These are phyloP conservation scores for Ormyrus labotus DNA, from an alignment of 2,888 invertebrate species.

Conservation along the genomic window DNA sequence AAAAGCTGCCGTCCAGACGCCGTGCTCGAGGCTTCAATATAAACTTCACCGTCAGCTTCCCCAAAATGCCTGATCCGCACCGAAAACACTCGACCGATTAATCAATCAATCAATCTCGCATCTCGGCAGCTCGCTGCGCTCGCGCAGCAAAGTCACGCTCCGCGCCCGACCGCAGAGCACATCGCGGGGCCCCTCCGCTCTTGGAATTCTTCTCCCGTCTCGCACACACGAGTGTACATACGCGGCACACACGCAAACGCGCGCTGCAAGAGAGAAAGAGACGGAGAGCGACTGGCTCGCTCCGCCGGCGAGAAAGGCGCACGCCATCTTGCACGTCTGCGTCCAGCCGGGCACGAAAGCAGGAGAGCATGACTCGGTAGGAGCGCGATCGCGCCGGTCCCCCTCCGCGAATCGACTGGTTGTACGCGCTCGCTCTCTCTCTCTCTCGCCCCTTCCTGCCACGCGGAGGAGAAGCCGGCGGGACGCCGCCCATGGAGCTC, in stretches of 20 bases:
- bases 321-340: constrained; percentile 75
- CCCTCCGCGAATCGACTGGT: neutral
- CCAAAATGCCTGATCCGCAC: too few relatives aligned
- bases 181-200: too few relatives aligned
- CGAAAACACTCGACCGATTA: neutral
- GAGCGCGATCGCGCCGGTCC: neutral
- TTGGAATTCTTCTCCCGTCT: too few relatives aligned
- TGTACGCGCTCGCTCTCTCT: constrained; percentile 23
- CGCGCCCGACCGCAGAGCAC: neutral
- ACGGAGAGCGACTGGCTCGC: neutral
- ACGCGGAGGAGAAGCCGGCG: neutral
- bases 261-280: neutral
- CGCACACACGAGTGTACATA: too few relatives aligned
- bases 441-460: constrained; percentile 6
- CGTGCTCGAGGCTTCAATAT: too few relatives aligned
- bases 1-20: too few relatives aligned
- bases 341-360: constrained; percentile 71
- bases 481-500: constrained; percentile 62
- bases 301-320: constrained; percentile 26
- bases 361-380: constrained; percentile 64
- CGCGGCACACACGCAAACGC: neutral
- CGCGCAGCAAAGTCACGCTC: too few relatives aligned
- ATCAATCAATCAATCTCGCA: constrained; percentile 17
- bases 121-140: too few relatives aligned
- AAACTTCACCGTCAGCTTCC: too few relatives aligned